Percentiles rank a stretch among this genome's conserved stretches.
phyloP scores from a whole-genome alignment of 2,888 invertebrate species.

The Cataglyphis albicans region DNA sequence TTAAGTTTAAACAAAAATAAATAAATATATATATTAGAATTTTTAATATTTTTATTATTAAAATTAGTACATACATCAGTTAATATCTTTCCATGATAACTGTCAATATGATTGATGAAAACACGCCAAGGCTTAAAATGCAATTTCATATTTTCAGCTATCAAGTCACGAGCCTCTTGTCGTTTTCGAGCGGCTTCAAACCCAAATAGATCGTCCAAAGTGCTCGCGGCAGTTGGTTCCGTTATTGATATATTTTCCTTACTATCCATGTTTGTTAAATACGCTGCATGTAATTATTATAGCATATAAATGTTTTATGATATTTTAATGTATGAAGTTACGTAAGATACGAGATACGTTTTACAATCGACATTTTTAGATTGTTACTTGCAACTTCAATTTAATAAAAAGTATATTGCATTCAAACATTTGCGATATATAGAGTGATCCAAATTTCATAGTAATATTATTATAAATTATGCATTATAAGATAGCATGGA shows the following conservation, averaged over 20 bases:
- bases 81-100: conserved; percentile 87
- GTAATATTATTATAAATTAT: not conserved
- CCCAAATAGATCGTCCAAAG: conserved; percentile 21
- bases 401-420: not conserved
- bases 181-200: conserved; percentile 24
- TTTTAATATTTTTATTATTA: conserved; percentile 2
- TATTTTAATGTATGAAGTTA: conserved; percentile 7
- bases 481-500: not conserved
- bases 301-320: conserved; percentile 5
- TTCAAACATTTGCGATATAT: not conserved
- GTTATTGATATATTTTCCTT: conserved; percentile 24
- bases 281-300: not conserved
- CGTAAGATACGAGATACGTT: not conserved
- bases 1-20: not conserved
- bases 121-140: conserved; percentile 87
- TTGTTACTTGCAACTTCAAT: conserved; percentile 33
- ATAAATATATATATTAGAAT: not conserved
- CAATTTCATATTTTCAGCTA: conserved; percentile 35
- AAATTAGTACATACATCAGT: conserved; percentile 82
- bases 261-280: conserved; percentile 1
- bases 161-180: not conserved
- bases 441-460: not conserved
- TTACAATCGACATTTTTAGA: conserved; percentile 7
- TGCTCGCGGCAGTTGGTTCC: not conserved
- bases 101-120: conserved; percentile 89